These are phyloP conservation scores for Drosophila formosana DNA, from an alignment of 2,888 invertebrate genomes.

Conservation along the genomic window DNA sequence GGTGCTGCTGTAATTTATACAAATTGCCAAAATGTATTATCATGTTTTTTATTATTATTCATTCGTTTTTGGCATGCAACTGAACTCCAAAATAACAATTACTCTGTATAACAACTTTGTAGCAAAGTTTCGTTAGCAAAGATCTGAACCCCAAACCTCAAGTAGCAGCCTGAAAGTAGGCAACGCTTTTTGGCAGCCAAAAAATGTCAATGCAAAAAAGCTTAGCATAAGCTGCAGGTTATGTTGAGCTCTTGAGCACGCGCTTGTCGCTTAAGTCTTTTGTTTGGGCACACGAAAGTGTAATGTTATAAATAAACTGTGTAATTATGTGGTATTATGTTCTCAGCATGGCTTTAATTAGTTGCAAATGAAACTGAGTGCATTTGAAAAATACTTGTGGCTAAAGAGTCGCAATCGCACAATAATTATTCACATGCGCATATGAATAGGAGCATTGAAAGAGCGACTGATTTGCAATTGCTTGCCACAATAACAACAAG, in stretches of 20 bases:
- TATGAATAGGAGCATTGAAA: slow-evolving; percentile 34
- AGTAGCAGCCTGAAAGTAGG: slow-evolving; percentile 34
- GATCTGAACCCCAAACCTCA: background rate
- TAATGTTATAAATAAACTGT: background rate
- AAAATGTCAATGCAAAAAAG: fast-evolving
- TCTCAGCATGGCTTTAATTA: slow-evolving; percentile 8
- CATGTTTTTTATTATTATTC: background rate
- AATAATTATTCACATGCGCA: slow-evolving; percentile 50
- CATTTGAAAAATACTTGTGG: slow-evolving; percentile 2
- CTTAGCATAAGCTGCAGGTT: too few species aligned
- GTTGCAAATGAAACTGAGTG: slow-evolving; percentile 4
- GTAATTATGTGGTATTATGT: background rate
- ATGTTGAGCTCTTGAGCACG: too few species aligned
- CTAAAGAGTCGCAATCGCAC: slow-evolving; percentile 40
- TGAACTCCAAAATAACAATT: background rate
- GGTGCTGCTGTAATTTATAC: background rate
- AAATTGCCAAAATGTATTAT: background rate
- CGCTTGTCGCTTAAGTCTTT: slow-evolving; percentile 78
- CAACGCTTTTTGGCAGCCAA: background rate
- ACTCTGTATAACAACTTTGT: background rate
- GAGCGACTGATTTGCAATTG: slow-evolving; percentile 62
- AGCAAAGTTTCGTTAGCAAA: slow-evolving; percentile 1
- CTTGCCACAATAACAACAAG: slow-evolving; percentile 59
- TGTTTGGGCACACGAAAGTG: slow-evolving; percentile 33
- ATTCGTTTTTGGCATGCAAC: background rate